Base-by-base conservation (phyloP, 2,888 invertebrate species). In the Lissonota sp. region DNA sequence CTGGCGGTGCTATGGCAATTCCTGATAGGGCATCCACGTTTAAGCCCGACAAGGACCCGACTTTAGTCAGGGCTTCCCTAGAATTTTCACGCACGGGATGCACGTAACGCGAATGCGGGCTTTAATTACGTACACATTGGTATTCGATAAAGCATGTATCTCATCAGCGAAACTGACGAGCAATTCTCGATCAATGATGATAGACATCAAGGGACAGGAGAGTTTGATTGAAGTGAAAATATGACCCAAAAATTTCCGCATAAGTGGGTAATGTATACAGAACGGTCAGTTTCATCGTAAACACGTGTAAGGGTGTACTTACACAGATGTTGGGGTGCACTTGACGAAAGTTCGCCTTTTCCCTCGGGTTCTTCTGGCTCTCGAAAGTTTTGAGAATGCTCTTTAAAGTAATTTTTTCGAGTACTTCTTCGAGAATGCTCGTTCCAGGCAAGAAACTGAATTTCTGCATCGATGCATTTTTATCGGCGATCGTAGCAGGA, bases 381-480 rank as follows among this genome's bases (percentile, higher is more conserved):
- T 46, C n/a, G 0, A 10, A 37, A 5, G 3, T 26, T 46, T 12
- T 58, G 39, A 51, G 40, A 60, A 46, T 0, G 16, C 60, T 16
- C 3, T 26, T 26, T 62, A 14, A 7, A 3, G 12, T 72, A 62
- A 53, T 40, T 72, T 72, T 62, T 53, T 14, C 16, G 49, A 60
- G 40, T 51, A 7, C 8, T 10, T 6, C 26, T 37, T 39, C 39
- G 7, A 57, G 46, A 7, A 8, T n/a, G 44, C 49, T 37, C 12
- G n/a, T 63, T 26, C 26, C 1, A 3, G 26, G 26, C 26, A 26
- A 26, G 26, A 1, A 26, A 3, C 26, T 26, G 1, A 3, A 26
- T 26, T 26, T 26, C 26, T 26, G 26, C 26, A 26, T 26, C 26
- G 26, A 26, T 26, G 26, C 3, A 26, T 26, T 3, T n/a, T 26